Evolutionary conservation across 2,888 invertebrate species (phyloP), one percentile per base, ranked within the genome.

Genomic region (Scaptomyza parva): DNA sequence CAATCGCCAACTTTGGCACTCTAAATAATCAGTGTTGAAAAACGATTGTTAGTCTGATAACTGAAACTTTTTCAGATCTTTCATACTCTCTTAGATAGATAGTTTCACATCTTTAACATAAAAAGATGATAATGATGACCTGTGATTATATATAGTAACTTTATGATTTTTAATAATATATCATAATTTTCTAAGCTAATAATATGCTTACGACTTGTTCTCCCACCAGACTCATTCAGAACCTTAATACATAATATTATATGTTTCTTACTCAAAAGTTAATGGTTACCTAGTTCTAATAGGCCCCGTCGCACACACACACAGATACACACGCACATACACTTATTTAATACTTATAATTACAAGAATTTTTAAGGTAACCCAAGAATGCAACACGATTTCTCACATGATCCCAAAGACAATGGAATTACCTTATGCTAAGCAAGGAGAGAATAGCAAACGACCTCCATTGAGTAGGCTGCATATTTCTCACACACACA

Each of bases 381-480:
- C 26, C 24, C 12, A 59, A 40, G 60, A 67, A 65, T 47, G 57
- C 44, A 39, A 39, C 41, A 41, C 24, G 40, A 40, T 43, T 67
- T 53, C 77, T 81, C 81, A 64, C 88, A 86, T 70, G 58, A 35
- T 44, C 43, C 58, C 59, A 53, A 53, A 82, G 63, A 84, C 85
- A 87, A 87, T 86, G 84, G 69, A 82, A 79, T 70, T 70, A 69
- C 51, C 64, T 76, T 77, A 72, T 82, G 70, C 72, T 77, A 77
- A 77, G 53, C 63, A 73, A 69, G 24, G 55, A 63, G 62, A 68
- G 62, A 76, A 63, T 28, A 59, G 45, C 58, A 55, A 70, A 52
- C 76, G 87, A 84, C 78, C 87, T 84, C 85, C 75, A 86, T 86
- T 59, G 85, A 74, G 67, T 70, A 66, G 60, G 61, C 70, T 84